Evolutionary conservation across 2,797 vertebrate genomes (phyloP), one percentile per base, ranked within the genome.

Genomic region (Cossypha heuglini): DNA sequence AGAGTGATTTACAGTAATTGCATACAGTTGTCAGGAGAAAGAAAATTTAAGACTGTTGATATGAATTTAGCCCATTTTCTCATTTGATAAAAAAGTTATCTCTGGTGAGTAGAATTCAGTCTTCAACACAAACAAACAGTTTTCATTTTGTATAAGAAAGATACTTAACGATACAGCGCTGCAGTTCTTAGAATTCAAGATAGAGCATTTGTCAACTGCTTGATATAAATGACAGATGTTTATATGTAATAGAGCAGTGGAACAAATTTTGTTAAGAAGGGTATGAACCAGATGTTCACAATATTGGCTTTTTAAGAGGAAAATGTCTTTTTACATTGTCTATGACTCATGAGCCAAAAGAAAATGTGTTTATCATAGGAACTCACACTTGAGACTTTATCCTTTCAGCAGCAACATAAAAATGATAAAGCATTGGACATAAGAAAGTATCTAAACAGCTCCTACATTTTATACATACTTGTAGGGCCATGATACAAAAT

Each of bases 201-300:
- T 38, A 87, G 91, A 88, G 72, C 95, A 83, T 96, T 97, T 97
- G 96, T 97, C 97, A 97, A 93, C 78, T 75, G 78, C 88, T 97
- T 97, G 97, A 97, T 96, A 94, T 96, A 97, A 97, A 97, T 97
- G 97, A 97, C 98, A 98, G 97, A 97, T 98, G 97, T 97, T 98
- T 97, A 96, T 96, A 96, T 96, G 97, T 96, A 97, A 97, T 93
- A 94, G 97, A 97, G 83, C 91, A 81, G 95, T 97, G 97, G 97
- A 98, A 97, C 96, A 94, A 97, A 98, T 97, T 97, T 97, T 86
- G 95, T 97, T 97, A 96, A 95, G 97, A 97, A 94, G 92, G 86
- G 95, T 97, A 97, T 95, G 96, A 96, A 92, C 97, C 98, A 98
- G 97, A 98, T 98, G 98, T 98, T 98, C 96, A 90, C 93, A 92